Conservation (phyloP, 2,797 vertebrate genomes). For the Sitta carolinensis region DNA sequence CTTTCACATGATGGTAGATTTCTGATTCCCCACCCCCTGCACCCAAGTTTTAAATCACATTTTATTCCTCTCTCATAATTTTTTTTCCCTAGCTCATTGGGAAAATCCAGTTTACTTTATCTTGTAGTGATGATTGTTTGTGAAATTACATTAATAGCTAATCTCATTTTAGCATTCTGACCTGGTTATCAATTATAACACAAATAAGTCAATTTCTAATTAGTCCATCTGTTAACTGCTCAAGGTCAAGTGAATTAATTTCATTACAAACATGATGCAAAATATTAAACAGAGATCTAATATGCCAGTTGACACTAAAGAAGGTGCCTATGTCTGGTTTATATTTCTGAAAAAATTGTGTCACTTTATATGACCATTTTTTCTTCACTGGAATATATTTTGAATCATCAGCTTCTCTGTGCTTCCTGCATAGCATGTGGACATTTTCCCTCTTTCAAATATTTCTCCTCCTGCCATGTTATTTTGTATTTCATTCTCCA, state of each 20-base stretch:
- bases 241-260: not conserved
- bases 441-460: not conserved
- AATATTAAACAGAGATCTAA: not conserved
- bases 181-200: conserved; percentile 16
- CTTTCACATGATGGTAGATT: not conserved
- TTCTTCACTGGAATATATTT: not conserved
- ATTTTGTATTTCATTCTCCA: not conserved
- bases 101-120: not conserved
- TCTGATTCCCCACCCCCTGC: not conserved
- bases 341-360: not conserved
- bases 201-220: conserved; percentile 10
- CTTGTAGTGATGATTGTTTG: not conserved
- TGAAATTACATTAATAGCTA: not conserved
- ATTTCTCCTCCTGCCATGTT: not conserved
- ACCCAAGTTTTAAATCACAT: not conserved
- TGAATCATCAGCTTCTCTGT: not conserved
- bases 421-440: not conserved
- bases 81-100: not conserved
- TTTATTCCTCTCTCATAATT: not conserved
- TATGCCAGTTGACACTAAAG: not conserved
- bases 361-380: not conserved
- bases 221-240: conserved; percentile 10
- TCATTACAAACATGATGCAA: not conserved
- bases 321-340: not conserved
- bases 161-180: conserved; percentile 17